These are phyloP conservation scores for Ctenochaetus hawaiiensis DNA, from an alignment of 2,797 vertebrate genomes.

Conservation along the genomic window DNA sequence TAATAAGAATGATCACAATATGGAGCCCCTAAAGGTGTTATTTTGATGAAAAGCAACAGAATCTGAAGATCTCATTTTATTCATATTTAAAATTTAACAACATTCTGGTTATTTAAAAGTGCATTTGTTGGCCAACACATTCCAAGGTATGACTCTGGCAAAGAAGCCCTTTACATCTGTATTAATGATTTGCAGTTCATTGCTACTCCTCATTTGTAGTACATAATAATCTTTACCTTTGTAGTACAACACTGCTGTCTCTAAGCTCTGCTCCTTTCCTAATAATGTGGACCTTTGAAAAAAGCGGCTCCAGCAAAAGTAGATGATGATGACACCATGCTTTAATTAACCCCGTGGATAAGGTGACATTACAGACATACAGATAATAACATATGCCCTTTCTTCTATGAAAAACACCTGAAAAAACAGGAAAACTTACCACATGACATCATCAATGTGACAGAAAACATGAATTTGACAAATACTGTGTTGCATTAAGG, in stretches of 20 bases:
- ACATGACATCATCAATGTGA: neutral
- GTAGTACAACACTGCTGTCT: constrained; percentile 27
- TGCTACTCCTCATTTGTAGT: constrained; percentile 27
- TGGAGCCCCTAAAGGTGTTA: constrained; percentile 10
- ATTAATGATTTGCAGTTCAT: constrained; percentile 59
- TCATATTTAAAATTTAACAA: constrained; percentile 27
- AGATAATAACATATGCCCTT: neutral
- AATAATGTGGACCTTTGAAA: constrained; percentile 51
- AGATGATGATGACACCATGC: constrained; percentile 20
- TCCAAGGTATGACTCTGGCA: constrained; percentile 16
- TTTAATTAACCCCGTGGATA: constrained; percentile 28
- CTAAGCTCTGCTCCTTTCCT: constrained; percentile 25
- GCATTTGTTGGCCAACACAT: constrained; percentile 21
- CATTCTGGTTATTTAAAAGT: constrained; percentile 12
- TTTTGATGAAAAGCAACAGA: constrained; percentile 18
- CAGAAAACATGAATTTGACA: neutral
- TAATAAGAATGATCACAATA: constrained; percentile 4
- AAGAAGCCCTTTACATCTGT: constrained; percentile 24
- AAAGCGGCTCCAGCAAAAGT: constrained; percentile 31
- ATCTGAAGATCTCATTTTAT: constrained; percentile 22
- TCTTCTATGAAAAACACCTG: neutral
- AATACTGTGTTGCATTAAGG: neutral
- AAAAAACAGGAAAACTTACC: neutral
- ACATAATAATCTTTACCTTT: constrained; percentile 45
- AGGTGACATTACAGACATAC: constrained; percentile 1